Evolutionary conservation across 2,888 invertebrate genomes (phyloP).

Genomic region (Lasius fuliginosus): DNA sequence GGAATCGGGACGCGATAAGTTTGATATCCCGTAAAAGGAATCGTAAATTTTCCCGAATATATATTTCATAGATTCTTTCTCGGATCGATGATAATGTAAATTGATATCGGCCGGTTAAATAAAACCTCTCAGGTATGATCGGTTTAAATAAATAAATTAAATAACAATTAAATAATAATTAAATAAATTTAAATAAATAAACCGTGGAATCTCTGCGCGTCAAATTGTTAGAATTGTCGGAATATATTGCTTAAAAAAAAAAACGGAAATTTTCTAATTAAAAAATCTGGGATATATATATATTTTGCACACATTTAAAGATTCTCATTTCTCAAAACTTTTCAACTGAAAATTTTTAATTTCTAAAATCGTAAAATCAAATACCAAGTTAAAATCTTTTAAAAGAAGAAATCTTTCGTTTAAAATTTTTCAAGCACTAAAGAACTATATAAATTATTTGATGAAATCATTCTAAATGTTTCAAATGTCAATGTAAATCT

Average conservation of each 20-base stretch:
- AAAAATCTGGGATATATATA: background rate
- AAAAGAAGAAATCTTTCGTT: no score
- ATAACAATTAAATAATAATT: background rate
- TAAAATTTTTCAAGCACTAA: no score
- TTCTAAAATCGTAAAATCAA: no score
- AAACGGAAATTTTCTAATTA: background rate
- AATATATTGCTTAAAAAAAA: background rate
- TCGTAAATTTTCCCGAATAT: slow-evolving; percentile 21
- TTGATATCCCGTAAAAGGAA: slow-evolving; percentile 26
- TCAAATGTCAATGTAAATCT: no score
- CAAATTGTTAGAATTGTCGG: slow-evolving; percentile 1
- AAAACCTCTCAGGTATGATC: background rate
- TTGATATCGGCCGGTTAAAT: slow-evolving; percentile 5
- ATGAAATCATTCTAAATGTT: no score
- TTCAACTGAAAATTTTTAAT: no score
- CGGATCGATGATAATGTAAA: background rate
- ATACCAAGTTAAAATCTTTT: no score
- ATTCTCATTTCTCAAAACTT: background rate
- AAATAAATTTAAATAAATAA: background rate
- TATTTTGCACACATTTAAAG: background rate
- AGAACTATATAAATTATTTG: no score
- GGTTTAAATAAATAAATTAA: background rate
- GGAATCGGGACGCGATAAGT: slow-evolving; percentile 45
- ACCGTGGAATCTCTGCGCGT: background rate
- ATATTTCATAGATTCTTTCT: slow-evolving; percentile 13